A percentile compares a stretch with the other conserved stretches of the same genome.
phyloP scores from a whole-genome alignment of 2,888 invertebrate genomes.

The Idaea straminata region DNA sequence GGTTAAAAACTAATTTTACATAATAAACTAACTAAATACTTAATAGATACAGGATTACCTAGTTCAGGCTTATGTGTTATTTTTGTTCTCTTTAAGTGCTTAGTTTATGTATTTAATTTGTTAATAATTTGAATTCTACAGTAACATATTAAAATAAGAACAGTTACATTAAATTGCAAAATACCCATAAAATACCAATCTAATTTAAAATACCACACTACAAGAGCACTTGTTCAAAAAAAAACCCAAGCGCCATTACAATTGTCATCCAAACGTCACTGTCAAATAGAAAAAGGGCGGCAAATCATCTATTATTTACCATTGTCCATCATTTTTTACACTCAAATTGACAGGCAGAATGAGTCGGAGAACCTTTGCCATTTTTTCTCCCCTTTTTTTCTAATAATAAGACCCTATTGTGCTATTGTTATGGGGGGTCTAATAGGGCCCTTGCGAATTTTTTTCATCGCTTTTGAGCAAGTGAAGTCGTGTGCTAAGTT shows the following conservation, averaged over 20 bases:
- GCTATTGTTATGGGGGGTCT: slow-evolving; percentile 64
- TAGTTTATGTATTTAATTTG: too few species aligned
- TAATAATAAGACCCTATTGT: slow-evolving; percentile 50
- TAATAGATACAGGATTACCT: too few species aligned
- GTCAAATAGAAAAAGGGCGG: slow-evolving; percentile 14
- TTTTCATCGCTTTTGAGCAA: slow-evolving; percentile 49
- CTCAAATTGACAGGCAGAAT: slow-evolving; percentile 53
- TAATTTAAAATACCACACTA: background rate
- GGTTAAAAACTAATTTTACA: too few species aligned
- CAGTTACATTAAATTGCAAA: background rate
- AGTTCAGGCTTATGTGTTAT: too few species aligned
- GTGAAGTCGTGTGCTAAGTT: slow-evolving; percentile 45
- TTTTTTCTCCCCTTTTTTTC: slow-evolving; percentile 43
- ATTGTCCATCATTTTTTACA: slow-evolving; percentile 58
- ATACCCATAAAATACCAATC: background rate
- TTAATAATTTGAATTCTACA: too few species aligned
- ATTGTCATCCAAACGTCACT: slow-evolving; percentile 13
- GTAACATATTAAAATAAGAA: too few species aligned
- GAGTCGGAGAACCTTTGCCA: slow-evolving; percentile 50
- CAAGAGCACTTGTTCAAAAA: background rate
- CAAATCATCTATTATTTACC: slow-evolving; percentile 38
- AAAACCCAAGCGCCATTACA: background rate
- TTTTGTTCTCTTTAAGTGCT: too few species aligned
- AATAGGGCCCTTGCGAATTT: slow-evolving; percentile 50
- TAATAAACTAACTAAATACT: too few species aligned